Conservation (phyloP, 2,888 invertebrate species). For the Crossocerus cetratus region DNA sequence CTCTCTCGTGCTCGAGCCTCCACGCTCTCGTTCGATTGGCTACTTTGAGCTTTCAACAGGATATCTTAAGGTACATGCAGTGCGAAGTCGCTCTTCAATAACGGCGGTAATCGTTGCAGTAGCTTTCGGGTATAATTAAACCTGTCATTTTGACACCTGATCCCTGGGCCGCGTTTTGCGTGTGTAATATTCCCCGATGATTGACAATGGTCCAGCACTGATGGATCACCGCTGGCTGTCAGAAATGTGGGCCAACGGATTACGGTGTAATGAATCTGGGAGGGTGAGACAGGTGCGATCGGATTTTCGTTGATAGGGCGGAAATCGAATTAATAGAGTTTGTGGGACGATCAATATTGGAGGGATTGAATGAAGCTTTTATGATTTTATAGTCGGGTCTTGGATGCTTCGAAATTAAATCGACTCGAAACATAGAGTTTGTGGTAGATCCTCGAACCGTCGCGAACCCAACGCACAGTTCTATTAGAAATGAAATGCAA, state of each 20-base stretch:
- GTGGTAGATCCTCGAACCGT: constrained; percentile 10
- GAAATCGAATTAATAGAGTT: constrained; percentile 1
- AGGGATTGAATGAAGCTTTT: neutral
- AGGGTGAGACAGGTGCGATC: neutral
- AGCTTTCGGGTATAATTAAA: constrained; percentile 20
- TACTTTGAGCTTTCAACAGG: no score
- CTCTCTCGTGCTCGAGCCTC: no score
- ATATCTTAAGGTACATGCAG: no score
- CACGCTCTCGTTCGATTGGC: no score
- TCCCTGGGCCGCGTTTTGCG: constrained; percentile 1
- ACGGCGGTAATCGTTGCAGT: no score
- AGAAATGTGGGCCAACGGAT: neutral
- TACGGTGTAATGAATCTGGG: neutral
- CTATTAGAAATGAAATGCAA: constrained; percentile 72
- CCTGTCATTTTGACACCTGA: constrained; percentile 13
- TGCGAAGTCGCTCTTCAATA: no score
- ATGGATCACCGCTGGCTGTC: neutral
- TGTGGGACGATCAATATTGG: neutral
- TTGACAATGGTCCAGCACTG: neutral
- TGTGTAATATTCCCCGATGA: neutral
- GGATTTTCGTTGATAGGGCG: neutral
- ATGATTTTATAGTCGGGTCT: constrained; percentile 24
- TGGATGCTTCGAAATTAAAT: neutral
- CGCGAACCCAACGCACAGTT: constrained; percentile 49
- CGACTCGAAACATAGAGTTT: constrained; percentile 20